These are phyloP conservation scores for Etheostoma perlongum DNA, from an alignment of 2,797 vertebrate genomes.

Conservation along the genomic window DNA sequence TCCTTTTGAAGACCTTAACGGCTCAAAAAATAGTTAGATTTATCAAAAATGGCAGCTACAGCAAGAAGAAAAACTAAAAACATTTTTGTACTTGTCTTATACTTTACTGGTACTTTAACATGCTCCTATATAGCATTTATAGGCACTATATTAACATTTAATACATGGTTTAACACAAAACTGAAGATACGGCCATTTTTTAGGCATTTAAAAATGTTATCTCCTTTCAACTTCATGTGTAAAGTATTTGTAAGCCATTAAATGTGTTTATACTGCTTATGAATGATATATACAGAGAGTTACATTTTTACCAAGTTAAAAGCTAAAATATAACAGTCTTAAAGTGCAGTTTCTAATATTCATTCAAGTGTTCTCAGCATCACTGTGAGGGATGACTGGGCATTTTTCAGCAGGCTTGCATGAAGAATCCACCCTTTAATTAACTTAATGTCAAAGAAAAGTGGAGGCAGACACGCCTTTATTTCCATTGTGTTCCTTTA, in stretches of 20 bases:
- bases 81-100: neutral
- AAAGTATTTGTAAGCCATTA: neutral
- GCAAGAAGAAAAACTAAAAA: neutral
- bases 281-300: neutral
- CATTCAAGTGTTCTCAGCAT: neutral
- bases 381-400: neutral
- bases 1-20: neutral
- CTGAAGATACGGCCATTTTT: neutral
- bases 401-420: rapidly evolving
- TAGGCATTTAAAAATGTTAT: neutral
- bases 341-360: neutral
- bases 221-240: neutral
- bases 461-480: constrained; percentile 16
- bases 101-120: too few species aligned
- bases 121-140: neutral
- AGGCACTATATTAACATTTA: neutral
- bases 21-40: neutral
- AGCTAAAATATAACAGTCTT: neutral
- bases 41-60: neutral
- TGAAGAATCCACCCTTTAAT: neutral
- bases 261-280: neutral
- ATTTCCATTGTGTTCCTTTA: constrained; percentile 79
- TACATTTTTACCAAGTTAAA: too few species aligned
- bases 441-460: neutral
- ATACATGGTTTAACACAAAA: neutral